Percentiles rank a stretch among this genome's conserved stretches.
These are phyloP conservation scores for Gambusia holbrooki DNA, from an alignment of 2,113 vertebrate genomes.

Conservation along the genomic window DNA sequence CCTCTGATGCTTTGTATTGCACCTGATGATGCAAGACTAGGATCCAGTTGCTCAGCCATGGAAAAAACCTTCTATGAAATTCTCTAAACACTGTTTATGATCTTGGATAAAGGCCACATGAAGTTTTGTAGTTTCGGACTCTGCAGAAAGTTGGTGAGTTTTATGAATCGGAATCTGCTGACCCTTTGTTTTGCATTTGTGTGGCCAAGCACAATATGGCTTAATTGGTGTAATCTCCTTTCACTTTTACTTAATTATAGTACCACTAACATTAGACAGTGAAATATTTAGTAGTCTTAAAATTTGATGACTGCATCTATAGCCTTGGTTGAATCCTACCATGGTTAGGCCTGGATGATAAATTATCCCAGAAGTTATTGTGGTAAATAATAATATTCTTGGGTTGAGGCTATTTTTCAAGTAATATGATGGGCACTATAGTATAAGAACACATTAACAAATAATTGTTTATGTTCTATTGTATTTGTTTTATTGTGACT, in stretches of 20 bases:
- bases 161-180: not conserved
- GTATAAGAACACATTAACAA: too few species aligned
- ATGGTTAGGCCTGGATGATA: too few species aligned
- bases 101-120: not conserved
- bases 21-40: not conserved
- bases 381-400: too few species aligned
- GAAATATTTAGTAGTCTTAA: too few species aligned
- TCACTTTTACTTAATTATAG: too few species aligned
- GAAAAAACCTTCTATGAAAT: not conserved
- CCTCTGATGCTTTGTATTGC: not conserved
- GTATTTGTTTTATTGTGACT: conserved; percentile 53
- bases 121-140: not conserved
- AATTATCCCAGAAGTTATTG: too few species aligned
- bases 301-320: too few species aligned
- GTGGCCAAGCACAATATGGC: not conserved
- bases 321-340: too few species aligned
- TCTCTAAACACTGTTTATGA: not conserved
- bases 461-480: not conserved
- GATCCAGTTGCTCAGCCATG: not conserved
- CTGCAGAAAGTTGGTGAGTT: not conserved
- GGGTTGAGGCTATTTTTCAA: too few species aligned
- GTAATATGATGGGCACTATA: too few species aligned
- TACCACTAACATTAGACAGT: too few species aligned
- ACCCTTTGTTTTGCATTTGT: not conserved
- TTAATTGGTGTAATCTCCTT: not conserved